Percentiles rank a stretch among this genome's conserved stretches.
Evolutionary conservation across 2,113 vertebrate genomes (phyloP).

Genomic region (Acrocephalus kingi): DNA sequence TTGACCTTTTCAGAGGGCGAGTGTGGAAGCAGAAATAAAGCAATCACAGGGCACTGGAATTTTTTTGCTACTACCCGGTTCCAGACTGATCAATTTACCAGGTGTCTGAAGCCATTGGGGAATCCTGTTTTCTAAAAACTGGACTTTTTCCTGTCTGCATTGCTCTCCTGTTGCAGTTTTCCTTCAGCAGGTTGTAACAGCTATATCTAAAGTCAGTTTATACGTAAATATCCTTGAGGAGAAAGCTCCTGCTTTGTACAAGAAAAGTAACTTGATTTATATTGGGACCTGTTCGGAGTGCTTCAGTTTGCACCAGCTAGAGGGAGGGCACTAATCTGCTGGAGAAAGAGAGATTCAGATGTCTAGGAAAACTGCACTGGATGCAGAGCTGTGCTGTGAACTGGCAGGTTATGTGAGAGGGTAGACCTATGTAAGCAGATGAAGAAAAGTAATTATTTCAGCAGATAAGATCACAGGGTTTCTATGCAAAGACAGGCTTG

Average conservation of each 20-base stretch:
- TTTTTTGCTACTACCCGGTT: conserved; percentile 34
- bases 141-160: not conserved
- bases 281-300: not conserved
- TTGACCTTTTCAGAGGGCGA: not conserved
- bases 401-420: conserved; percentile 51
- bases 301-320: not conserved
- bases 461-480: conserved; percentile 1
- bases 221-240: not conserved
- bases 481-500: conserved; percentile 35
- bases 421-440: conserved; percentile 63
- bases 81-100: conserved; percentile 45
- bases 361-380: conserved; percentile 27
- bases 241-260: not conserved
- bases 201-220: not conserved
- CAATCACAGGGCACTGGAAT: conserved; percentile 1
- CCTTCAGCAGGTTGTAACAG: not conserved
- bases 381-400: conserved; percentile 42
- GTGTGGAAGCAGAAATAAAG: conserved; percentile 19
- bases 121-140: conserved; percentile 32
- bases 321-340: not conserved
- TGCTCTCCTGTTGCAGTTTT: not conserved
- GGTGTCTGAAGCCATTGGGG: not conserved
- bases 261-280: not conserved
- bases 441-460: conserved; percentile 61
- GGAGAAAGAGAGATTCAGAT: conserved; percentile 24